Percentiles rank a stretch among this genome's conserved stretches.
These are phyloP conservation scores for Helogale parvula DNA, from an alignment of 2,113 vertebrate species.

Conservation along the genomic window DNA sequence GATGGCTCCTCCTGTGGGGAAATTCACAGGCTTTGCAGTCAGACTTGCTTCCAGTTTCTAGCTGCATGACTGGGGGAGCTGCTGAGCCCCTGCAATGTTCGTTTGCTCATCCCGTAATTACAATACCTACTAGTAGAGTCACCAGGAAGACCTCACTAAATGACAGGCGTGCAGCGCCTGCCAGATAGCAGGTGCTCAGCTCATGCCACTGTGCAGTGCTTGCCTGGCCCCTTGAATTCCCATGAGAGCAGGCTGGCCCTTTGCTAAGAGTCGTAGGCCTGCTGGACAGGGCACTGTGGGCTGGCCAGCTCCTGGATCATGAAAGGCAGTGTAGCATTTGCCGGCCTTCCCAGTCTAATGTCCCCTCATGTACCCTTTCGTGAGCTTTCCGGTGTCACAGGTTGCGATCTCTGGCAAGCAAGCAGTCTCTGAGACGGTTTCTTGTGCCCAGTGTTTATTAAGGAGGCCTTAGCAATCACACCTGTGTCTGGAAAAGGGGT, in stretches of 20 bases:
- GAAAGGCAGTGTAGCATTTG: not conserved
- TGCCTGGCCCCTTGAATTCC: not conserved
- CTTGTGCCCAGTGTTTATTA: not conserved
- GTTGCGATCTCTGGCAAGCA: not conserved
- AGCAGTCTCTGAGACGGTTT: not conserved
- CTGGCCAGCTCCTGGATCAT: not conserved
- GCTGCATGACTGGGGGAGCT: not conserved
- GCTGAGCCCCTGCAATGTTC: not conserved
- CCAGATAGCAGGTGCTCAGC: accelerated
- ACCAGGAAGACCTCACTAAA: not conserved
- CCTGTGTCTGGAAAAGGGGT: not conserved
- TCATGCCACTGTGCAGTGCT: not conserved
- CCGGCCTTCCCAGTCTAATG: not conserved
- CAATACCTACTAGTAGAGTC: not conserved
- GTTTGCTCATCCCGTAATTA: not conserved
- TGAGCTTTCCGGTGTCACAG: not conserved
- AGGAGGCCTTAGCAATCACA: not conserved
- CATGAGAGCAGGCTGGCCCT: not conserved
- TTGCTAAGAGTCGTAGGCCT: not conserved
- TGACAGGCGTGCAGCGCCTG: not conserved
- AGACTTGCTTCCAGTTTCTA: not conserved
- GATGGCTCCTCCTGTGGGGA: not conserved
- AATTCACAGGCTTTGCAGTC: not conserved
- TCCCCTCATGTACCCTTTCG: not conserved
- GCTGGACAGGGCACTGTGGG: too few relatives aligned